phyloP scores from a whole-genome alignment of 1,140 invertebrate genomes.

The Drosophila kikkawai region DNA sequence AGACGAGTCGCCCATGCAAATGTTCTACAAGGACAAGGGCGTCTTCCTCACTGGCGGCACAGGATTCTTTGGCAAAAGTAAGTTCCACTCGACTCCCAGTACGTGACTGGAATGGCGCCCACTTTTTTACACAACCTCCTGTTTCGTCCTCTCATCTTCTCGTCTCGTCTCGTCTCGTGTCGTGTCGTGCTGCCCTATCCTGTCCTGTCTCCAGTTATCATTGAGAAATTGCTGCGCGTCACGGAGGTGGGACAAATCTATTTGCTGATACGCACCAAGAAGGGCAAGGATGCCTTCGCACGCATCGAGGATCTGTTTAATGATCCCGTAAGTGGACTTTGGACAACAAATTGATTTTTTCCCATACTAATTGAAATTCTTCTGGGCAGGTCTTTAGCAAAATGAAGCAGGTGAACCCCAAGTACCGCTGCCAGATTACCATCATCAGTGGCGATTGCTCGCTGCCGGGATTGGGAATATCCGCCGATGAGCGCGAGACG shows the following conservation, averaged over 20 bases:
- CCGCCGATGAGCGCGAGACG: conserved; percentile 86
- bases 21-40: conserved; percentile 88
- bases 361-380: neutral
- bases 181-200: neutral
- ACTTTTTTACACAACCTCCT: conserved; percentile 28
- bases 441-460: conserved; percentile 87
- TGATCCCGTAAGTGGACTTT: conserved; percentile 87
- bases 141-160: conserved; percentile 25
- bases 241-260: conserved; percentile 92
- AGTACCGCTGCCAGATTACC: conserved; percentile 87
- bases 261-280: conserved; percentile 91
- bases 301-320: conserved; percentile 89
- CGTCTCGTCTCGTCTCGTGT: conserved; percentile 15
- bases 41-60: conserved; percentile 90
- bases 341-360: neutral
- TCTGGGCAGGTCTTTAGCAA: conserved; percentile 86
- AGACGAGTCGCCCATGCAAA: conserved; percentile 86
- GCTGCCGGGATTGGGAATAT: conserved; percentile 89
- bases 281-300: conserved; percentile 88
- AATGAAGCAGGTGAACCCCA: conserved; percentile 86
- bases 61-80: conserved; percentile 92
- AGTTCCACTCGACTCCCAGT: conserved; percentile 73
- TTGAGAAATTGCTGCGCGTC: conserved; percentile 93
- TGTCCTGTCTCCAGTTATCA: conserved; percentile 86
- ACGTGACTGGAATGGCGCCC: conserved; percentile 59